A percentile compares a stretch with the other conserved stretches of the same genome.
These are phyloP conservation scores for Drosophila infuscata DNA, from an alignment of 2,888 invertebrate genomes.

Conservation along the genomic window DNA sequence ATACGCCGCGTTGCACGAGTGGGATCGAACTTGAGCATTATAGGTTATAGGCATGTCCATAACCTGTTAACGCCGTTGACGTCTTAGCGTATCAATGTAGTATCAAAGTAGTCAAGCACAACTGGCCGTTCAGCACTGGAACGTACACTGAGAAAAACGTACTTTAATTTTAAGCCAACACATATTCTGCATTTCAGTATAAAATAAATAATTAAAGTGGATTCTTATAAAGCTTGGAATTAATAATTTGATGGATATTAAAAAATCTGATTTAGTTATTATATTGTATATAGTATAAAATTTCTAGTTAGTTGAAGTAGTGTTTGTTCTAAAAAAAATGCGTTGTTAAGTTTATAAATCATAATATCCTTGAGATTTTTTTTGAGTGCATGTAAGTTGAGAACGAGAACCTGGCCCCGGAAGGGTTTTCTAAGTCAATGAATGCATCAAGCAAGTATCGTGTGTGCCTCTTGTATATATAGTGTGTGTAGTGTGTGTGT, in stretches of 20 bases:
- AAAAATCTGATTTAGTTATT: neutral
- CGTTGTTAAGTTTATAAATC: neutral
- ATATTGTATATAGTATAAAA: neutral
- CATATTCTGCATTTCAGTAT: neutral
- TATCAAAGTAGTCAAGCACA: constrained; percentile 26
- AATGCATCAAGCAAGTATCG: constrained; percentile 53
- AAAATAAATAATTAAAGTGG: neutral
- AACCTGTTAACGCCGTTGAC: constrained; percentile 45
- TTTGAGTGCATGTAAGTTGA: constrained; percentile 4
- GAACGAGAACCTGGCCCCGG: constrained; percentile 76
- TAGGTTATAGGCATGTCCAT: constrained; percentile 33
- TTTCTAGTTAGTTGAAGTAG: neutral
- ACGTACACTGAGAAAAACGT: constrained; percentile 41
- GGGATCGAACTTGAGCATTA: constrained; percentile 1
- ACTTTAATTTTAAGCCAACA: neutral
- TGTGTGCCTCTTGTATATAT: constrained; percentile 10
- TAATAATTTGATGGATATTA: neutral
- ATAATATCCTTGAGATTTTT: neutral
- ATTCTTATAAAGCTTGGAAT: neutral
- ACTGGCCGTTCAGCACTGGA: constrained; percentile 27
- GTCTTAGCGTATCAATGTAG: constrained; percentile 7
- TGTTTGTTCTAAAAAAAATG: too few species aligned
- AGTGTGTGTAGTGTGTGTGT: neutral
- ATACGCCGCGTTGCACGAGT: constrained; percentile 67
- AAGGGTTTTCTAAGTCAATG: constrained; percentile 64